Conservation (phyloP, 2,113 vertebrate species). For the Halcyon malimbica region DNA sequence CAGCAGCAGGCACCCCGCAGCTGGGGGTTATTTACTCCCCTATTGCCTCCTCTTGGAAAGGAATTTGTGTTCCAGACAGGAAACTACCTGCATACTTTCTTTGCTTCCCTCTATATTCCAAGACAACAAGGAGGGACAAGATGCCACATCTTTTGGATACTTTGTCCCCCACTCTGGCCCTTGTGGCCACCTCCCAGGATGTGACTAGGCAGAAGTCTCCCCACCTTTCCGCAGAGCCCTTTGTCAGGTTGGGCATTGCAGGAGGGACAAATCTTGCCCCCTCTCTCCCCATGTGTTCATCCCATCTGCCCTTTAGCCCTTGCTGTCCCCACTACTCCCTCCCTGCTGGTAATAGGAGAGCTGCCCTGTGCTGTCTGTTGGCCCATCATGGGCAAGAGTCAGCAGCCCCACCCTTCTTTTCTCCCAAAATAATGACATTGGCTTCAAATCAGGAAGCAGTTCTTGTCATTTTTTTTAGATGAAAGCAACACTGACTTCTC, state of each 20-base stretch:
- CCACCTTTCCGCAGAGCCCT: not conserved
- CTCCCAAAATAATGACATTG: not conserved
- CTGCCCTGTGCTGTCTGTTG: accelerated
- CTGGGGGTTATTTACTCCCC: not conserved
- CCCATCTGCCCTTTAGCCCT: not conserved
- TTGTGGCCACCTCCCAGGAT: not conserved
- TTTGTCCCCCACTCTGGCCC: not conserved
- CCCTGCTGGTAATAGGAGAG: not conserved
- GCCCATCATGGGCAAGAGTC: accelerated
- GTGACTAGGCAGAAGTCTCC: not conserved
- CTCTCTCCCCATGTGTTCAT: not conserved
- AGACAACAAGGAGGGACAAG: not conserved
- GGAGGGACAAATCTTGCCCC: not conserved
- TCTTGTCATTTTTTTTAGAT: not conserved
- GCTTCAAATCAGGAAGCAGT: not conserved
- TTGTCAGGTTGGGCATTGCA: not conserved
- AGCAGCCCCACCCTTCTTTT: not conserved
- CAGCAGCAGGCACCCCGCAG: not conserved
- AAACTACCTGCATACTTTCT: not conserved
- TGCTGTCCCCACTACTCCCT: not conserved
- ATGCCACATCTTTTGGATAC: not conserved
- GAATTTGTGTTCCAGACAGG: not conserved
- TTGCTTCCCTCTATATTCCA: not conserved
- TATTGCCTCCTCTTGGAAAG: not conserved
- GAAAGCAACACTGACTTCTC: not conserved